Percentiles rank a stretch among this genome's conserved stretches.
These are phyloP conservation scores for Elgaria multicarinata DNA, from an alignment of 2,113 vertebrate genomes.

Conservation along the genomic window DNA sequence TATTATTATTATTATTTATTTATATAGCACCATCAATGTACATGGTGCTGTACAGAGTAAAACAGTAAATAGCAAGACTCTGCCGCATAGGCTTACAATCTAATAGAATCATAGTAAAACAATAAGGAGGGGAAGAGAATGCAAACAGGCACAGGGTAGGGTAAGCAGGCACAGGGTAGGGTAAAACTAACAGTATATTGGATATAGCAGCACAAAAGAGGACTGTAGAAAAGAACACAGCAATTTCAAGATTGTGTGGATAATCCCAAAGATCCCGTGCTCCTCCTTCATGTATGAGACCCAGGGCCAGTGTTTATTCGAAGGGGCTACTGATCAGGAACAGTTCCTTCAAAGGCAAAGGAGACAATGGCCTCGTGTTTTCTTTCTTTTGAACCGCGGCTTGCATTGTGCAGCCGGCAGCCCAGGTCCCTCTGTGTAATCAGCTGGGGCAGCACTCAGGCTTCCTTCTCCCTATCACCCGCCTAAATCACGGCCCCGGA, in stretches of 20 bases:
- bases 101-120: no score
- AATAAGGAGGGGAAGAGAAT: no score
- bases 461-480: slow-evolving; percentile 36
- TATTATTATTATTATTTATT: no score
- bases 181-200: no score
- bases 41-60: no score
- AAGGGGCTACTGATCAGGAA: background rate
- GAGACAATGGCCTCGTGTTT: slow-evolving; percentile 47
- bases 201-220: background rate
- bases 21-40: no score
- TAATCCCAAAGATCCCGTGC: background rate
- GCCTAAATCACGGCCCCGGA: slow-evolving; percentile 63
- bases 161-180: no score
- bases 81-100: no score
- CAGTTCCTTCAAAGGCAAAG: background rate
- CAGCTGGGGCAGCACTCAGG: slow-evolving; percentile 19
- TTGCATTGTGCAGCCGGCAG: slow-evolving; percentile 9
- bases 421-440: background rate
- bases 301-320: background rate
- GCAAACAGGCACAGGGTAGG: no score
- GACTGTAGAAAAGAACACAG: background rate
- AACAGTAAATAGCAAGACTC: no score
- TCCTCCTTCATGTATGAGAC: background rate
- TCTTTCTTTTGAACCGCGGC: slow-evolving; percentile 29
- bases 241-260: background rate